These are phyloP conservation scores for Macquaria australasica DNA, from an alignment of 2,113 vertebrate genomes.

Conservation along the genomic window DNA sequence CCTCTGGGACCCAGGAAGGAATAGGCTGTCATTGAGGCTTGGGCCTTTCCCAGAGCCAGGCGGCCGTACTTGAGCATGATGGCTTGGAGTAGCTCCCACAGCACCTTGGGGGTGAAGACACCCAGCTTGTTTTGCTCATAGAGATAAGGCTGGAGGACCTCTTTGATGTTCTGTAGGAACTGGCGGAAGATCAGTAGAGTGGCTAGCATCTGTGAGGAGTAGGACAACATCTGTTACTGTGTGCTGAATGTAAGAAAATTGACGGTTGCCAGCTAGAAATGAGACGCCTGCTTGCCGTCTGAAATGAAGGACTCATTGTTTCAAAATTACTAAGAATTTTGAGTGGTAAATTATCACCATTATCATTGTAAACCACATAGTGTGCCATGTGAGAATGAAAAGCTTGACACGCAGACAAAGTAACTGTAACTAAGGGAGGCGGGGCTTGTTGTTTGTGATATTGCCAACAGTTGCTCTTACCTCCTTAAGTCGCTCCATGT, in stretches of 20 bases:
- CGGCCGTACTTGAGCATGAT: conserved; percentile 85
- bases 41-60: conserved; percentile 74
- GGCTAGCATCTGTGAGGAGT: conserved; percentile 90
- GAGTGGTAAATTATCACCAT: background rate
- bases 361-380: background rate
- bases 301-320: background rate
- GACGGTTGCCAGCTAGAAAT: background rate
- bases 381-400: background rate
- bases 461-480: conserved; percentile 77
- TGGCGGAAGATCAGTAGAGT: conserved; percentile 96
- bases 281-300: background rate
- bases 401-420: background rate
- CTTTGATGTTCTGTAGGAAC: conserved; percentile 95
- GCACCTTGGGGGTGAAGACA: conserved; percentile 86
- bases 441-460: background rate
- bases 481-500: conserved; percentile 98
- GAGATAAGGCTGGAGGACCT: conserved; percentile 95
- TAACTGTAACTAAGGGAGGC: background rate
- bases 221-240: conserved; percentile 20
- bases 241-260: conserved; percentile 2
- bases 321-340: background rate
- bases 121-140: conserved; percentile 91
- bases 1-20: conserved; percentile 73
- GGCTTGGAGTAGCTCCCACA: conserved; percentile 86
- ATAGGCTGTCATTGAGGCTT: conserved; percentile 74